Evolutionary conservation across 2,888 invertebrate species (phyloP).

Genomic region (Tetheella fluctuosa): DNA sequence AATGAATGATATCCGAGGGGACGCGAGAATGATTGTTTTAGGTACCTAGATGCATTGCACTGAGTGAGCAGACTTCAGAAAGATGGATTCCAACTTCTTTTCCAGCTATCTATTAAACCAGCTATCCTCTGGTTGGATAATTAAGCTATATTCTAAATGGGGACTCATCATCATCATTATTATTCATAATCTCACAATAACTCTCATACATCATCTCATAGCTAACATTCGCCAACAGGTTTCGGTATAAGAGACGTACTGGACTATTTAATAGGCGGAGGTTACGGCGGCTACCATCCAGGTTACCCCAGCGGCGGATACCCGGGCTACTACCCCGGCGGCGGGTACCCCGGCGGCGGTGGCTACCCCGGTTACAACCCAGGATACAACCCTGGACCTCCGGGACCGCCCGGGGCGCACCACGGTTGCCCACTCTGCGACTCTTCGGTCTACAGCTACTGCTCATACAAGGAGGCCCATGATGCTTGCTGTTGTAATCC

Average conservation of each 20-base stretch:
- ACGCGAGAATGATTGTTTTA: no score
- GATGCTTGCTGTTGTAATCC: conserved; percentile 89
- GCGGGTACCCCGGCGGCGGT: conserved; percentile 33
- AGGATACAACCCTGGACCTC: conserved; percentile 43
- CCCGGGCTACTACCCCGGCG: conserved; percentile 36
- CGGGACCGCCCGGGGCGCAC: conserved; percentile 76
- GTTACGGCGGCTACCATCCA: conserved; percentile 57
- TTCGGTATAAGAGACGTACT: conserved; percentile 78
- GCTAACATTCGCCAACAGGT: conserved; percentile 68
- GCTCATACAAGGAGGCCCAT: conserved; percentile 89
- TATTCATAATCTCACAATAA: not conserved
- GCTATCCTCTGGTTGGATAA: no score
- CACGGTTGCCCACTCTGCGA: conserved; percentile 89
- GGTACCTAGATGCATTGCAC: no score
- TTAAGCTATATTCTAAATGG: not conserved
- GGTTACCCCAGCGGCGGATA: conserved; percentile 35
- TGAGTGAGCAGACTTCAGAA: no score
- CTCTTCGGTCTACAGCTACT: conserved; percentile 90
- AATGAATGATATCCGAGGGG: no score
- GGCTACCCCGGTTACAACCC: conserved; percentile 34
- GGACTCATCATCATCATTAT: not conserved
- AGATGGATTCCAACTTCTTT: no score
- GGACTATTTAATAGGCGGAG: conserved; percentile 77
- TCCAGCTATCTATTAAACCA: no score
- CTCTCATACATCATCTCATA: conserved; percentile 48